A percentile compares a stretch with the other conserved stretches of the same genome.
Conservation (phyloP, 2,888 invertebrate species). For the Epinotia brunnichana region DNA sequence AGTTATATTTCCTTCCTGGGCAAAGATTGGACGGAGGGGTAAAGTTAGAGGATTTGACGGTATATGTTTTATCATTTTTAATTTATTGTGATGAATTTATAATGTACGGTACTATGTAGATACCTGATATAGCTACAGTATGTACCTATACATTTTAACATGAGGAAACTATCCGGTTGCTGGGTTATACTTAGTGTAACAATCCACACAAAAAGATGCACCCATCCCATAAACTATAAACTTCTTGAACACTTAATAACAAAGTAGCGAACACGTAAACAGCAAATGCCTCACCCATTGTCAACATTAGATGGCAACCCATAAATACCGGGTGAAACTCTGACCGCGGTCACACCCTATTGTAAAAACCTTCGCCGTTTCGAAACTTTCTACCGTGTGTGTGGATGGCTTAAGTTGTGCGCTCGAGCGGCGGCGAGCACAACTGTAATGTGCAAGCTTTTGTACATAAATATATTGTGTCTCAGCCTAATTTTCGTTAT, state of each 20-base stretch:
- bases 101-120: no score
- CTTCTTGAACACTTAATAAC: conserved; percentile 12
- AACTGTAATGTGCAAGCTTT: not conserved
- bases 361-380: conserved; percentile 62
- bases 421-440: not conserved
- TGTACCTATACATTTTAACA: no score
- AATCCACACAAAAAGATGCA: conserved; percentile 1
- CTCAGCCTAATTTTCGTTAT: no score
- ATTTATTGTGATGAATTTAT: no score
- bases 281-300: conserved; percentile 12
- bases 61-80: no score
- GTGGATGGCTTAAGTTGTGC: conserved; percentile 40
- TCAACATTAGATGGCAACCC: conserved; percentile 26
- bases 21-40: no score
- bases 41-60: no score
- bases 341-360: conserved; percentile 64
- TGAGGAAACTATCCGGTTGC: no score
- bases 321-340: conserved; percentile 54
- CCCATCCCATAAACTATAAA: conserved; percentile 3
- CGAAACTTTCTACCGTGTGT: conserved; percentile 65
- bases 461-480: not conserved
- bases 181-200: not conserved
- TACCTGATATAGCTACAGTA: no score
- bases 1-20: no score
- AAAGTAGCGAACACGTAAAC: conserved; percentile 21